Percentiles rank a stretch among this genome's conserved stretches.
These are phyloP conservation scores for Hydrozoanthus tunicans DNA, from an alignment of 64 coral and sea anemone genomes.

Conservation along the genomic window DNA sequence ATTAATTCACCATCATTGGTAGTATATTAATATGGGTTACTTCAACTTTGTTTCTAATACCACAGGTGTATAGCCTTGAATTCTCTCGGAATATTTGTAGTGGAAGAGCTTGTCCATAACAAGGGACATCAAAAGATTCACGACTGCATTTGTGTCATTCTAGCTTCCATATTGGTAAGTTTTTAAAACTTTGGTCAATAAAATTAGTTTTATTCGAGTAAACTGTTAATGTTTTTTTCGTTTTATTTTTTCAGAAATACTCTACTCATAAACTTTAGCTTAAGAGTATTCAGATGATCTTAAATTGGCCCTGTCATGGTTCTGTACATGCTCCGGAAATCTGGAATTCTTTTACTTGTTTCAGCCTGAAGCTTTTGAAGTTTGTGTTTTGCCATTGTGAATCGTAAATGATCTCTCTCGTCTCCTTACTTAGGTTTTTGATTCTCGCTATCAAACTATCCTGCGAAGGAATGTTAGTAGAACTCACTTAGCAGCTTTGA, in stretches of 20 bases:
- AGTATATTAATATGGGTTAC: not conserved
- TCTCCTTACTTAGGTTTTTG: no score
- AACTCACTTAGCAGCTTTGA: no score
- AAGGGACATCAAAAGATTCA: constrained; percentile 87
- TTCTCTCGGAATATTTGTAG: constrained; percentile 89
- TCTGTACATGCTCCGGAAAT: no score
- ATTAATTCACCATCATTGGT: not conserved
- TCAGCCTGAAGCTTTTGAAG: no score
- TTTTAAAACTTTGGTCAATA: not conserved
- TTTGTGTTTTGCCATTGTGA: no score
- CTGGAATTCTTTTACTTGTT: no score
- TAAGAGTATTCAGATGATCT: no score
- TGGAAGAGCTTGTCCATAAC: constrained; percentile 91
- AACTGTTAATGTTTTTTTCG: not conserved
- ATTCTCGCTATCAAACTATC: no score
- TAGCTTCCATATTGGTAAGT: constrained; percentile 90
- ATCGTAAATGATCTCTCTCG: no score
- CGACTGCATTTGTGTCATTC: constrained; percentile 87
- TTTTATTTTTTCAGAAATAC: not conserved
- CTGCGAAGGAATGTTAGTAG: no score
- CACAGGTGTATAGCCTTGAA: constrained; percentile 88
- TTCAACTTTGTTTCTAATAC: not conserved
- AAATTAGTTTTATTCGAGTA: not conserved
- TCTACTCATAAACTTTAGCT: not conserved
- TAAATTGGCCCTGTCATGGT: no score